Percentiles rank a stretch among this genome's conserved stretches.
Conservation (phyloP, 2,113 vertebrate species). For the Austrofundulus limnaeus region DNA sequence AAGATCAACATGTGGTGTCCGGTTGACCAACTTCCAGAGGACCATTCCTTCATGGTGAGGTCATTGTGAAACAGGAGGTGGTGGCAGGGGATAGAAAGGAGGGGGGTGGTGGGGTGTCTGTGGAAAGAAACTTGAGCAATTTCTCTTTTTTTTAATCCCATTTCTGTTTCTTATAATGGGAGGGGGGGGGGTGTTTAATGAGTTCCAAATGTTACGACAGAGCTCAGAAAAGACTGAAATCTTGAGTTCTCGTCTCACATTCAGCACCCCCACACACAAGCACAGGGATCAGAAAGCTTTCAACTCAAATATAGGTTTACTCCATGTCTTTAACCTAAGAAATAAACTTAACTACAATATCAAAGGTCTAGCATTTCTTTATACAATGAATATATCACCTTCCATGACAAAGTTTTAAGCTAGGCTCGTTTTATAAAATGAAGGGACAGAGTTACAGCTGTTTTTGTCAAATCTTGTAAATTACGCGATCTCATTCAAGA, state of each 20-base stretch:
- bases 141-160: slow-evolving; percentile 68
- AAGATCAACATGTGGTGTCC: slow-evolving; percentile 79
- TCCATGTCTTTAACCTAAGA: slow-evolving; percentile 19
- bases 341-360: slow-evolving; percentile 26
- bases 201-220: slow-evolving; percentile 84
- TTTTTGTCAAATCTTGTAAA: too few relatives aligned
- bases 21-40: slow-evolving; percentile 79
- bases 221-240: slow-evolving; percentile 70
- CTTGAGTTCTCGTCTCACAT: slow-evolving; percentile 58
- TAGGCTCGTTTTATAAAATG: too few relatives aligned
- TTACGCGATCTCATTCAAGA: too few relatives aligned
- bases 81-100: slow-evolving; percentile 65
- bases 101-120: slow-evolving; percentile 72
- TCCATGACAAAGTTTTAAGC: background rate
- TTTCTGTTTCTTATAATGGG: slow-evolving; percentile 73
- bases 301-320: slow-evolving; percentile 30
- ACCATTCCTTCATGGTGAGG: slow-evolving; percentile 80
- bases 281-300: slow-evolving; percentile 36
- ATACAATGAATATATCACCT: too few relatives aligned
- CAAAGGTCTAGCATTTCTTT: background rate
- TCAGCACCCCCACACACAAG: slow-evolving; percentile 43
- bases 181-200: slow-evolving; percentile 75
- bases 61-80: slow-evolving; percentile 80
- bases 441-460: too few relatives aligned
- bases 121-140: slow-evolving; percentile 77